A percentile compares a stretch with the other conserved stretches of the same genome.
Conservation (phyloP, 2,888 invertebrate species). For the Digitonthophagus gazella region DNA sequence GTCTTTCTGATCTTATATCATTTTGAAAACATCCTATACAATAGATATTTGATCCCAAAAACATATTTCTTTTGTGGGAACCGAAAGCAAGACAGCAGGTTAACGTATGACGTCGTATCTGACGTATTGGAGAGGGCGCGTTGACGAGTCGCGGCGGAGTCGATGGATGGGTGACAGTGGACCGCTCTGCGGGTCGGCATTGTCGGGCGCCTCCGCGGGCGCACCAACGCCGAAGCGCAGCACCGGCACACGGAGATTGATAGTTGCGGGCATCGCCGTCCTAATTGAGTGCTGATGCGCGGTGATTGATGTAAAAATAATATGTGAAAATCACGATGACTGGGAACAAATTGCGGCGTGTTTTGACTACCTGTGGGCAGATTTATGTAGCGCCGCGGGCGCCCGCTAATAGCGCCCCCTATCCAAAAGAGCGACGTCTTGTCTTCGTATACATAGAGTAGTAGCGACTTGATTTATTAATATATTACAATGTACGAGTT, state of each 20-base stretch:
- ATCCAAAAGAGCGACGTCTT: too few species aligned
- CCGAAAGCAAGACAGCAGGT: too few species aligned
- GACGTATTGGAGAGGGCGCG: background rate
- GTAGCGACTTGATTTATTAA: background rate
- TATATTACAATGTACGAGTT: too few species aligned
- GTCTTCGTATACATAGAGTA: too few species aligned
- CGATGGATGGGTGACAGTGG: background rate
- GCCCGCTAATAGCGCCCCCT: constrained; percentile 3
- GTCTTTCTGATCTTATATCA: too few species aligned
- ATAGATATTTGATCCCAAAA: too few species aligned
- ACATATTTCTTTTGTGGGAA: too few species aligned
- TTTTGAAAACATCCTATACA: too few species aligned
- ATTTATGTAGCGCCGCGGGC: constrained; percentile 41
- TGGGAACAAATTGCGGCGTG: constrained; percentile 43
- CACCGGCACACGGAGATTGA: constrained; percentile 36
- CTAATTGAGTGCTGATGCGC: constrained; percentile 49
- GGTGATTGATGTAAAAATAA: constrained; percentile 51
- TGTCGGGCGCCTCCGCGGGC: background rate
- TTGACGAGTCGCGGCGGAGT: background rate
- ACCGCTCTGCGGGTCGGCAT: background rate
- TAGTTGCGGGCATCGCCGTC: constrained; percentile 37
- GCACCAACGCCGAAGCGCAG: constrained; percentile 20
- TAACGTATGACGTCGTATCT: background rate
- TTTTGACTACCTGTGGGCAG: constrained; percentile 45
- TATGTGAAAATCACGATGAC: constrained; percentile 51